Conservation (phyloP, 1,140 invertebrate genomes). For the Drosophila tropicalis region DNA sequence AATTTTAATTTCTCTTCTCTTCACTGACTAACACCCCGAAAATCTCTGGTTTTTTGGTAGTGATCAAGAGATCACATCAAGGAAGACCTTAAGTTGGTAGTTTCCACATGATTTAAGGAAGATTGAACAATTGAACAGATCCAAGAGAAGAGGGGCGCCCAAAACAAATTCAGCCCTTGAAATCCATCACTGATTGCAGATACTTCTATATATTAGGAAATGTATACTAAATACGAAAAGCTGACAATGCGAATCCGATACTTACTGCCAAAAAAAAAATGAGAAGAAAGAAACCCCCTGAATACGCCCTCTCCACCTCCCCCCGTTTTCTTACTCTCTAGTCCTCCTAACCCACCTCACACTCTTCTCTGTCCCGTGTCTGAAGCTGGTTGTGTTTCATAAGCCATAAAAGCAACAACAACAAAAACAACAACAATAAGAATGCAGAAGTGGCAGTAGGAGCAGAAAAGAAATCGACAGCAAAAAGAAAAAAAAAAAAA, state of each 20-base stretch:
- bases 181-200: constrained; percentile 20
- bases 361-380: not conserved
- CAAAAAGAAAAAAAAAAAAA: constrained; percentile 33
- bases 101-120: too few species aligned
- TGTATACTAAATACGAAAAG: constrained; percentile 54
- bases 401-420: constrained; percentile 58
- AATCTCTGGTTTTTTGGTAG: too few species aligned
- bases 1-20: too few species aligned
- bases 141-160: too few species aligned
- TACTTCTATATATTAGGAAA: constrained; percentile 29
- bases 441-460: constrained; percentile 36
- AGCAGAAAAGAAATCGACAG: constrained; percentile 59
- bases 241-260: constrained; percentile 71
- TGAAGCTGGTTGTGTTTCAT: constrained; percentile 36
- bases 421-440: constrained; percentile 40
- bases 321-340: not conserved
- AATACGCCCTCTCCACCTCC: constrained; percentile 12
- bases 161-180: not conserved
- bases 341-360: too few species aligned
- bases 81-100: too few species aligned
- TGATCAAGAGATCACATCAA: too few species aligned
- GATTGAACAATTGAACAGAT: too few species aligned
- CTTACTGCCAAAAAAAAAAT: constrained; percentile 40
- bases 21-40: too few species aligned
- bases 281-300: constrained; percentile 3